Percentiles rank a stretch among this genome's conserved stretches.
These are phyloP conservation scores for Oncorhynchus nerka DNA, from an alignment of 2,113 vertebrate genomes.

Conservation along the genomic window DNA sequence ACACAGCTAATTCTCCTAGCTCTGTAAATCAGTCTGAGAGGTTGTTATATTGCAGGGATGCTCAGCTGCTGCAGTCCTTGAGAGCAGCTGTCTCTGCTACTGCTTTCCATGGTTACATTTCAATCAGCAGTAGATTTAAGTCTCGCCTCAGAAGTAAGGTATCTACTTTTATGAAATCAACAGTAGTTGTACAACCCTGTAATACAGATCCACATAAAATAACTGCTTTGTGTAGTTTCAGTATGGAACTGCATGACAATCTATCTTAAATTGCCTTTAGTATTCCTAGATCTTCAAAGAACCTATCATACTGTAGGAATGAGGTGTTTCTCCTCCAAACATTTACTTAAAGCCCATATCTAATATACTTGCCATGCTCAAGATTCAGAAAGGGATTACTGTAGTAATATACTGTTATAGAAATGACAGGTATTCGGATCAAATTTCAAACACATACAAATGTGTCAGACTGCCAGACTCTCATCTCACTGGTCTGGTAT, in stretches of 20 bases:
- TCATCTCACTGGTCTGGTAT: too few relatives aligned
- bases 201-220: not conserved
- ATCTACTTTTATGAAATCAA: slow-evolving; percentile 6
- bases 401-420: slow-evolving; percentile 4
- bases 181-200: not conserved
- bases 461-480: not conserved
- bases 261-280: too few relatives aligned
- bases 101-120: not conserved
- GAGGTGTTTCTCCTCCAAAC: not conserved
- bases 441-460: slow-evolving; percentile 32
- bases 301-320: too few relatives aligned
- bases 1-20: not conserved
- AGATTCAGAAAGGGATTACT: slow-evolving; percentile 25
- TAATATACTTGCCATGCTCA: slow-evolving; percentile 10
- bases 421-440: slow-evolving; percentile 10
- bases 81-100: not conserved
- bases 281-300: too few relatives aligned
- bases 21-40: slow-evolving; percentile 14
- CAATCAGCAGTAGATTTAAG: not conserved
- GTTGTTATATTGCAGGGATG: slow-evolving; percentile 1
- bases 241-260: not conserved
- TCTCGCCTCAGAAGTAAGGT: not conserved
- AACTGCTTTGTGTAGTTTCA: not conserved
- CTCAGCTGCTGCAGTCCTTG: not conserved
- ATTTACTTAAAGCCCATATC: not conserved